phyloP scores from a whole-genome alignment of 1,140 invertebrate genomes.

The Maconellicoccus hirsutus region DNA sequence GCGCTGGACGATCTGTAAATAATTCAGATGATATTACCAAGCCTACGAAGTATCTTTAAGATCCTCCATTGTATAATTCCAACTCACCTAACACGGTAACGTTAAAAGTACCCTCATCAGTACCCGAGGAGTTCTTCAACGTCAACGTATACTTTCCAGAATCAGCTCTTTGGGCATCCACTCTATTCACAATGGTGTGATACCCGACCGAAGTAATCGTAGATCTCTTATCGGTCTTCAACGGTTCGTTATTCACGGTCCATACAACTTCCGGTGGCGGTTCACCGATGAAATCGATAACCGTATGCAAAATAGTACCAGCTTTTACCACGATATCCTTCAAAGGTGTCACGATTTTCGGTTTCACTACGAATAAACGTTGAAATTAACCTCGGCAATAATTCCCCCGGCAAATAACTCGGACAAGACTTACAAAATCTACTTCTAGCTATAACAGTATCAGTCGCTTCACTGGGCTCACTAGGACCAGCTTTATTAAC shows the following conservation, averaged over 20 bases:
- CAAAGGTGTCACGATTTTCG: conserved; percentile 82
- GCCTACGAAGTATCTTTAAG: no score
- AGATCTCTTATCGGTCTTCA: conserved; percentile 57
- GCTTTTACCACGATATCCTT: conserved; percentile 79
- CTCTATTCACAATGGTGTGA: conserved; percentile 81
- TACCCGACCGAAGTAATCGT: conserved; percentile 80
- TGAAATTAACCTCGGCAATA: no score
- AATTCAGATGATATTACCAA: conserved; percentile 9
- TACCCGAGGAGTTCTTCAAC: conserved; percentile 75
- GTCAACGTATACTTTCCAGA: conserved; percentile 71
- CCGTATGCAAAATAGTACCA: conserved; percentile 82
- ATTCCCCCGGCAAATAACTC: no score
- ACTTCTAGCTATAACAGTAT: conserved; percentile 73
- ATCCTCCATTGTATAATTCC: no score
- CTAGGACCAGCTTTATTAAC: conserved; percentile 91
- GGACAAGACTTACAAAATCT: conserved; percentile 51
- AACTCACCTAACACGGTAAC: conserved; percentile 62
- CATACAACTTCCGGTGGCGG: conserved; percentile 75
- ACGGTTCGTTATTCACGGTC: conserved; percentile 60
- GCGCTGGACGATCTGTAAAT: conserved; percentile 58
- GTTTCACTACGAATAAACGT: conserved; percentile 51
- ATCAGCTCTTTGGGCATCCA: conserved; percentile 72
- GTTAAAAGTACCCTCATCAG: conserved; percentile 79
- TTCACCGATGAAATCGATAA: conserved; percentile 86
- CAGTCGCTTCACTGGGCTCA: conserved; percentile 86